Base-by-base conservation (phyloP, 2,888 invertebrate species). In the Napeogenes inachia region DNA sequence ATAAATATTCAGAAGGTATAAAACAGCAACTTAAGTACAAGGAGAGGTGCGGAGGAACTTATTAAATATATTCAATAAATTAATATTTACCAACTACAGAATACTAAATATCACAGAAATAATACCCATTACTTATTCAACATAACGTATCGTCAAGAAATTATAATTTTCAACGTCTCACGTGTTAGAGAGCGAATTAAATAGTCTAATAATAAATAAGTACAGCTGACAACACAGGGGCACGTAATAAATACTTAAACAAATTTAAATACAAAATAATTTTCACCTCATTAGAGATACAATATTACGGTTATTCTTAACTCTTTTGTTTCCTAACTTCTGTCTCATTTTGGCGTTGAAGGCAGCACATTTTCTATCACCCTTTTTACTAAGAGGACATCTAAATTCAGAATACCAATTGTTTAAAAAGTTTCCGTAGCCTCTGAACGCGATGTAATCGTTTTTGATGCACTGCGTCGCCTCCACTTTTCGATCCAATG, bases 381-480 rank as follows among this genome's bases (percentile, higher is more conserved):
- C 72, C 45, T 79, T 81, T 66, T 82, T 85, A 66, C 73, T 76
- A 12, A 72, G 68, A 12, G 87, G 83, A 73, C 87, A 88, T 61
- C 81, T 85, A 66, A 92, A 85, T 61, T 92, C 91, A 42, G 79
- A 83, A 58, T 87, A 87, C 92, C 93, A 93, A 72, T 93, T 92
- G 75, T 91, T 91, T 10, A 94, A 80, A 65, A 93, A 91, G 55
- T 86, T 91, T 45, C 89, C 90, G 74, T 93, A 93, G 10, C 91
- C 90, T 68, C 91, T 89, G 62, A 93, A 87, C 3, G 93, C 92
- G 45, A 92, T 92, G 75, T 92, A 91, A 75, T 94, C 94, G 69
- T 92, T 91, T 66, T 92, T 89, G 56, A 92, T 81, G 74, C 92
- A 92, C 62, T 85, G 78, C 0, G 92, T 92, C 2, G 90, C 80